Evolutionary conservation across 2,113 vertebrate species (phyloP).

Genomic region (Equus quagga): DNA sequence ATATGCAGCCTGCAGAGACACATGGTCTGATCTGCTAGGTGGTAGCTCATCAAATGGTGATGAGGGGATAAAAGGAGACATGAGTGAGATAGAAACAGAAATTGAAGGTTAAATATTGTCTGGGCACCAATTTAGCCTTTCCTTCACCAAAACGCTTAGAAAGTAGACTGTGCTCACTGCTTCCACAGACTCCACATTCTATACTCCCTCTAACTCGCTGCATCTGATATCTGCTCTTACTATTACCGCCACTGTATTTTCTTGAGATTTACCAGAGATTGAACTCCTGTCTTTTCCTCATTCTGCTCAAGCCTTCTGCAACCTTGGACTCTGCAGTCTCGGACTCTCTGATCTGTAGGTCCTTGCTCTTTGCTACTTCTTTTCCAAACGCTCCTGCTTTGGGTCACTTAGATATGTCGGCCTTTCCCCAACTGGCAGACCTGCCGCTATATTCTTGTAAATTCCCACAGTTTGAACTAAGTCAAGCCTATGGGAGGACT

Average conservation of each 20-base stretch:
- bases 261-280: not conserved
- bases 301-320: not conserved
- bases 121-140: slow-evolving; percentile 33
- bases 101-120: slow-evolving; percentile 27
- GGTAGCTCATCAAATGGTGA: slow-evolving; percentile 3
- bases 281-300: not conserved
- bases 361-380: not conserved
- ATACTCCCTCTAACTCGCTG: not conserved
- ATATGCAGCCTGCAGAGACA: slow-evolving; percentile 18
- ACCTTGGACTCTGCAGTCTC: not conserved
- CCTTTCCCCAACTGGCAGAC: not conserved
- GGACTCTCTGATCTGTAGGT: not conserved
- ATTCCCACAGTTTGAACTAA: not conserved
- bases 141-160: not conserved
- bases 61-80: slow-evolving; percentile 33
- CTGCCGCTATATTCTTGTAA: not conserved
- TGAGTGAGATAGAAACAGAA: slow-evolving; percentile 2
- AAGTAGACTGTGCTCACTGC: not conserved
- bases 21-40: not conserved
- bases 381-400: not conserved
- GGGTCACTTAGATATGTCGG: not conserved
- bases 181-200: not conserved
- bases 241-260: not conserved
- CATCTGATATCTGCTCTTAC: not conserved
- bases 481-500: not conserved